Conservation (phyloP, 2,888 invertebrate species). For the Plusia festucae region DNA sequence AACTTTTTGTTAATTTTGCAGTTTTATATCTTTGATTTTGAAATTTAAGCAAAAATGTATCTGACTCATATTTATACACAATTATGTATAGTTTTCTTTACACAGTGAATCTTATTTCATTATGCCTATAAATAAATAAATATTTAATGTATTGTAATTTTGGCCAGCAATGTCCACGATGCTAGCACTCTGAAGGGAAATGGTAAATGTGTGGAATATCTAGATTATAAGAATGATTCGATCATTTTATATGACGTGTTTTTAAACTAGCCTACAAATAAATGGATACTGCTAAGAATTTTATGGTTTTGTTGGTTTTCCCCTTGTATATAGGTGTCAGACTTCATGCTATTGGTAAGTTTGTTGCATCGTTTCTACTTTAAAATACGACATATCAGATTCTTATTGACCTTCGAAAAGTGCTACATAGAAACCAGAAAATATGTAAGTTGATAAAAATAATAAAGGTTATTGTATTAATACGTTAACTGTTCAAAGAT, state of each 20-base stretch:
- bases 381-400: neutral
- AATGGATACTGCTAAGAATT: conserved; percentile 56
- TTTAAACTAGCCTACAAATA: conserved; percentile 58
- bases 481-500: neutral
- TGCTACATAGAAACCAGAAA: too few relatives aligned
- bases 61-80: neutral
- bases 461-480: too few relatives aligned
- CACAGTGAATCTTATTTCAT: conserved; percentile 22
- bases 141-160: conserved; percentile 22
- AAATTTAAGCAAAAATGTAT: neutral
- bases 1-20: neutral
- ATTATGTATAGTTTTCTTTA: conserved; percentile 4
- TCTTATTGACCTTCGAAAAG: too few relatives aligned
- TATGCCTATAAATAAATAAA: conserved; percentile 21
- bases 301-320: conserved; percentile 20
- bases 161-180: conserved; percentile 55
- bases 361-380: neutral
- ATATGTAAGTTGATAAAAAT: too few relatives aligned
- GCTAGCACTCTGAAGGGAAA: conserved; percentile 50
- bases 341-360: neutral
- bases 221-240: conserved; percentile 57
- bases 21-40: neutral
- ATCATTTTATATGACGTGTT: conserved; percentile 68
- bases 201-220: conserved; percentile 53
- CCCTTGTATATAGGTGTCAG: neutral